Conservation (phyloP, 2,888 invertebrate species). For the Chouioia cunea region DNA sequence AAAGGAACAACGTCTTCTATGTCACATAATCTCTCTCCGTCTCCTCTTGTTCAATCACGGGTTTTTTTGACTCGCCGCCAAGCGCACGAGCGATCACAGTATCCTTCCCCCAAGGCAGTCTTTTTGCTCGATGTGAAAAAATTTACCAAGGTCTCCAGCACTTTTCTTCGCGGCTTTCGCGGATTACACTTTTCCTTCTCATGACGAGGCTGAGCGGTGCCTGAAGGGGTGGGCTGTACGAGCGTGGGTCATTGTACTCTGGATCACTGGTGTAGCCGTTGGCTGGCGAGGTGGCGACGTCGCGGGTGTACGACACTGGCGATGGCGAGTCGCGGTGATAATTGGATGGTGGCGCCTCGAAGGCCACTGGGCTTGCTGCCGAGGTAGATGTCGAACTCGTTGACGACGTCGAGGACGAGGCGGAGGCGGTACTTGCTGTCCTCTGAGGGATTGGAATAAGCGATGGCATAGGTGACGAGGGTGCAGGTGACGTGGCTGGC, state of each 20-base stretch:
- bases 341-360: slow-evolving; percentile 71
- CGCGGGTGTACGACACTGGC: slow-evolving; percentile 62
- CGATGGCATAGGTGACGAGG: slow-evolving; percentile 74
- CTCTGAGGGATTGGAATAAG: slow-evolving; percentile 82
- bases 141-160: slow-evolving; percentile 86
- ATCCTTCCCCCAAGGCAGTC: neutral
- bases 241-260: slow-evolving; percentile 64
- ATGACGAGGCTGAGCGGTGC: slow-evolving; percentile 82
- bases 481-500: slow-evolving; percentile 67
- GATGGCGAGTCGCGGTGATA: slow-evolving; percentile 67
- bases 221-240: slow-evolving; percentile 69
- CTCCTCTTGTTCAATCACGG: slow-evolving; percentile 1
- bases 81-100: slow-evolving; percentile 38
- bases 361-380: slow-evolving; percentile 68
- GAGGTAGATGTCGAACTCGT: slow-evolving; percentile 68
- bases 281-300: slow-evolving; percentile 69
- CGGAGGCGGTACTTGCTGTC: slow-evolving; percentile 80
- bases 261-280: slow-evolving; percentile 63
- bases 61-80: slow-evolving; percentile 22
- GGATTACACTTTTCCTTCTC: slow-evolving; percentile 64
- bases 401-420: slow-evolving; percentile 72
- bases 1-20: slow-evolving; percentile 43
- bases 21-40: slow-evolving; percentile 7
- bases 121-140: too few species aligned
- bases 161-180: slow-evolving; percentile 74